A percentile compares a stretch with the other conserved stretches of the same genome.
These are phyloP conservation scores for Uropsilus gracilis DNA, from an alignment of 2,113 vertebrate species.

Conservation along the genomic window DNA sequence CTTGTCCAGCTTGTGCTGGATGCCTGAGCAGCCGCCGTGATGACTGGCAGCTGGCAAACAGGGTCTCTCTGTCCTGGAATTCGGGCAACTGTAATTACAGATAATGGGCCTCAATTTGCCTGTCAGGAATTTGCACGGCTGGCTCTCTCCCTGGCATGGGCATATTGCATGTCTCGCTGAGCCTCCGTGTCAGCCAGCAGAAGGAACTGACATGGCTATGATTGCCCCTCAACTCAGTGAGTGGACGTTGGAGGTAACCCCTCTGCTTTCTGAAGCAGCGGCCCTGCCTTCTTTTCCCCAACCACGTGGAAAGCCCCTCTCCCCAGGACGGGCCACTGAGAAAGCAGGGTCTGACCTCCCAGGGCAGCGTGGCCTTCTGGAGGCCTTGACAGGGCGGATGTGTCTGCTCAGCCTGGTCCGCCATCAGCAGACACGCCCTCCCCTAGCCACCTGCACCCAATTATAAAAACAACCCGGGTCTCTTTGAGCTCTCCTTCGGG, in stretches of 20 bases:
- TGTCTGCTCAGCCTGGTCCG: not conserved
- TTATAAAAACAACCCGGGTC: not conserved
- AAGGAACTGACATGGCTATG: not conserved
- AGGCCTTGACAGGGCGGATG: not conserved
- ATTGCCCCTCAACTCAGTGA: not conserved
- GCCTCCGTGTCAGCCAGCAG: not conserved
- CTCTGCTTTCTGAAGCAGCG: not conserved
- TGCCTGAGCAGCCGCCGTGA: constrained; percentile 61
- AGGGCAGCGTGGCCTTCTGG: not conserved
- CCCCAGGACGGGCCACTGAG: not conserved
- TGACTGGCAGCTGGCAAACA: constrained; percentile 71
- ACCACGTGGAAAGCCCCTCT: not conserved
- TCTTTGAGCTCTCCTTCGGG: not conserved
- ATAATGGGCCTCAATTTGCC: constrained; percentile 78
- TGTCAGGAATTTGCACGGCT: constrained; percentile 75
- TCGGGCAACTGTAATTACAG: constrained; percentile 70
- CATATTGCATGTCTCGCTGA: constrained; percentile 55
- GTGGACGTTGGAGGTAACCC: not conserved
- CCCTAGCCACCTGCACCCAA: not conserved
- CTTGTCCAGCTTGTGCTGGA: constrained; percentile 53
- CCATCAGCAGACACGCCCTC: not conserved
- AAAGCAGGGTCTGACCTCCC: not conserved
- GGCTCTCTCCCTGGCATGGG: constrained; percentile 67
- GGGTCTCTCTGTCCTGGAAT: constrained; percentile 73
- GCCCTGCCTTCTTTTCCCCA: not conserved